Percentiles rank a stretch among this genome's conserved stretches.
These are phyloP conservation scores for Meloidogyne exigua DNA, from an alignment of 1,140 invertebrate genomes.

Conservation along the genomic window DNA sequence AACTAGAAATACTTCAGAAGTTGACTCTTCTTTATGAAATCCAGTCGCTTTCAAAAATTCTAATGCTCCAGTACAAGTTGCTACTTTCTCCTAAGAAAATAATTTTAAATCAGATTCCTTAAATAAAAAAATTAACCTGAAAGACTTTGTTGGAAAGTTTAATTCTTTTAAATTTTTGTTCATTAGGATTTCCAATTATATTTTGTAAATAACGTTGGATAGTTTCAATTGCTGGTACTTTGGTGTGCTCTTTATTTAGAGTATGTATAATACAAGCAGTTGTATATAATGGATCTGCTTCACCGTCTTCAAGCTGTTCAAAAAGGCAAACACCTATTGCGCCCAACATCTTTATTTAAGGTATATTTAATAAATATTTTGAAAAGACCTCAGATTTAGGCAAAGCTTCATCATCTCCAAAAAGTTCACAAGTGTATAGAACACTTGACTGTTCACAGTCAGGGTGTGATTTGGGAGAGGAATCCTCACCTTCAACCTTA, in stretches of 20 bases:
- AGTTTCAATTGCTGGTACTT: constrained; percentile 27
- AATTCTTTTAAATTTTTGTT: constrained; percentile 41
- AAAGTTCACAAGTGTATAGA: constrained; percentile 45
- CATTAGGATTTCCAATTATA: constrained; percentile 38
- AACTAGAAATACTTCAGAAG: constrained; percentile 28
- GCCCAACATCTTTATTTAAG: constrained; percentile 31
- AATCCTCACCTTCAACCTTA: constrained; percentile 10
- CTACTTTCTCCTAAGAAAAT: constrained; percentile 42
- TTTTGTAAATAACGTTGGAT: constrained; percentile 44
- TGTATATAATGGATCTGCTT: constrained; percentile 35
- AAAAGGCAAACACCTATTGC: constrained; percentile 39
- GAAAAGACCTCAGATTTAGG: constrained; percentile 42
- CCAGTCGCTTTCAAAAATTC: constrained; percentile 46
- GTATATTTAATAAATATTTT: neutral
- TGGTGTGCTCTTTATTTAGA: constrained; percentile 26
- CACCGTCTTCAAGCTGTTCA: constrained; percentile 22
- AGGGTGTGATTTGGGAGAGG: neutral
- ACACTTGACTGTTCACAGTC: constrained; percentile 31
- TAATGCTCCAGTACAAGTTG: constrained; percentile 35
- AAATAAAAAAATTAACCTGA: constrained; percentile 24
- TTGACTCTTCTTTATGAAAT: constrained; percentile 20
- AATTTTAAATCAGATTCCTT: neutral
- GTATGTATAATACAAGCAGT: constrained; percentile 42
- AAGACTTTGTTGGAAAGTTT: constrained; percentile 39
- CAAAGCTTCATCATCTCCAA: constrained; percentile 43